These are phyloP conservation scores for Ginglymostoma cirratum DNA, from an alignment of 2,113 vertebrate species.

Conservation along the genomic window DNA sequence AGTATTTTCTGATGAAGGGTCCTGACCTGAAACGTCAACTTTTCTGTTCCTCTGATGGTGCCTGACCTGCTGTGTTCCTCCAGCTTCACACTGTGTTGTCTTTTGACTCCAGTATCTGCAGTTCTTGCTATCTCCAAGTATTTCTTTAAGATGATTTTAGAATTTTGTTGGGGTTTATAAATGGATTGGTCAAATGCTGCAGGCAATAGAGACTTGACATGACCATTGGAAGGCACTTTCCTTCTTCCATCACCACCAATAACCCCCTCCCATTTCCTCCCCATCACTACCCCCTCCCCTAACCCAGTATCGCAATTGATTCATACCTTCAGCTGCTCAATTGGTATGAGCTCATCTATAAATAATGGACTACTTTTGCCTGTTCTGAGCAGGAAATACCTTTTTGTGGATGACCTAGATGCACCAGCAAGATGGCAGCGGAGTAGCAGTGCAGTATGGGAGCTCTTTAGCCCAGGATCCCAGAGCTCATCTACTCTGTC, in stretches of 20 bases:
- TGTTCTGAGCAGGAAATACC: background rate
- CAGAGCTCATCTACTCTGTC: too few relatives aligned
- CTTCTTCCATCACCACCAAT: too few relatives aligned
- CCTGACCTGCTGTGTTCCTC: too few relatives aligned
- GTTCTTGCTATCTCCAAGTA: too few relatives aligned
- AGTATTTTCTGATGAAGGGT: background rate
- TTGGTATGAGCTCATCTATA: background rate
- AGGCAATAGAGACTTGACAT: background rate
- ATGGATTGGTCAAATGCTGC: background rate
- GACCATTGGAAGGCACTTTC: background rate
- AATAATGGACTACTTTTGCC: background rate
- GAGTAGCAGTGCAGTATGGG: too few relatives aligned
- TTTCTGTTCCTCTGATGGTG: too few relatives aligned
- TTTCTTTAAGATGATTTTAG: background rate
- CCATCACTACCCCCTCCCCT: background rate
- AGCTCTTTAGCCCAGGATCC: too few relatives aligned
- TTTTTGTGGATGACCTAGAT: background rate
- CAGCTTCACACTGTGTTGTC: too few relatives aligned
- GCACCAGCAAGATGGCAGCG: too few relatives aligned
- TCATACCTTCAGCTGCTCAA: background rate
- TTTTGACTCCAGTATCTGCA: too few relatives aligned
- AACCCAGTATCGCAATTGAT: background rate
- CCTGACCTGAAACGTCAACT: too few relatives aligned
- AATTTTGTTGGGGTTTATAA: background rate
- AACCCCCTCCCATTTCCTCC: too few relatives aligned